Evolutionary conservation across 2,113 vertebrate species (phyloP), one percentile per base, ranked within the genome.

Genomic region (Danionella cerebrum): DNA sequence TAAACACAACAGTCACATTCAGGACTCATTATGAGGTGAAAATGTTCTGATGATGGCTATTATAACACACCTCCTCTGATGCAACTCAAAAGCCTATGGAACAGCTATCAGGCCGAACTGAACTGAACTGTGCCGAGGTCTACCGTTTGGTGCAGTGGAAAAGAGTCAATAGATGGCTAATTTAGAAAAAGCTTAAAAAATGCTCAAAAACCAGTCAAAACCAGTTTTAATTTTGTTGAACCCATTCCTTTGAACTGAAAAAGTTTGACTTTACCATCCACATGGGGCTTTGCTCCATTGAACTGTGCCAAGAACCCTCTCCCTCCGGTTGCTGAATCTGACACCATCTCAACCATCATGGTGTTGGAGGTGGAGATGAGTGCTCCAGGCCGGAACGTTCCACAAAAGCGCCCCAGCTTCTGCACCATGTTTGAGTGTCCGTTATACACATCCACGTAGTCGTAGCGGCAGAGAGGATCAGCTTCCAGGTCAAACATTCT

Each of bases 401-500:
- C 94, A 6, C 94, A 96, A 73, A 94, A 93, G 0, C 90, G 91
- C 1, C 92, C 93, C 9, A 95, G 86, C 48, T 89, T 86, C 78
- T 93, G 90, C 22, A 84, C 83, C 1, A 82, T 77, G 52, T 84
- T 80, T 25, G 88, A 80, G 50, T 86, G 78, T 6, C 93, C 91
- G 0, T 90, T 92, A 77, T 90, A 93, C n/a, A 94, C 80, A 13
- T 92, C 91, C 71, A 95, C 79, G 60, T 86, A 90, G 72, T 96
- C 94, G 0, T 92, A 95, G 14, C 89, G 89, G 42, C 94, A 96
- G 22, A 83, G 71, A 0, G 92, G 80, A 73, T 93, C 90, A 1
- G 90, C 86, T 76, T 96, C 94, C 71, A 96, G 70, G 82, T 95
- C 92, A 13, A 96, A 90, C 50, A 94, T 80, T 35, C 91, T 87